A percentile compares a stretch with the other conserved stretches of the same genome.
phyloP scores from a whole-genome alignment of 2,113 vertebrate species.

The Hepsetus odoe region DNA sequence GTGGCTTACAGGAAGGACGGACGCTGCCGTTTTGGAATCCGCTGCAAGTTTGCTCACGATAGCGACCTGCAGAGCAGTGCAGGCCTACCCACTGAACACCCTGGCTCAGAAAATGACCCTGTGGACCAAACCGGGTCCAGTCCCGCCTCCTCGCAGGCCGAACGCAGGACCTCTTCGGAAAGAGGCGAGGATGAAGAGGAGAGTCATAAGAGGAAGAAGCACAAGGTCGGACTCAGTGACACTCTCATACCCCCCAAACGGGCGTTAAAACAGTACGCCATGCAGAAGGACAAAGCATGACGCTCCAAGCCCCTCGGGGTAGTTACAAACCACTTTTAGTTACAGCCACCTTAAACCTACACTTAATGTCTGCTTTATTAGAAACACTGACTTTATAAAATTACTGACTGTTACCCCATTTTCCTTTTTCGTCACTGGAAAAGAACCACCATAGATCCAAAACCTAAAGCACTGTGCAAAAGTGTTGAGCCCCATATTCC shows the following conservation, averaged over 20 bases:
- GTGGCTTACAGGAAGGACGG: slow-evolving; percentile 77
- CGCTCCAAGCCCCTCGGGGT: neutral
- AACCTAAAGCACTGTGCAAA: too few species aligned
- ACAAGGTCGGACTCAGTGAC: slow-evolving; percentile 75
- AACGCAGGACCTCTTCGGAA: neutral
- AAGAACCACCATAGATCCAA: too few species aligned
- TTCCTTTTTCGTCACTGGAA: too few species aligned
- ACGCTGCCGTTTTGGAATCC: slow-evolving; percentile 79
- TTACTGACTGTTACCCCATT: too few species aligned
- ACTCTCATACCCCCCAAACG: slow-evolving; percentile 78
- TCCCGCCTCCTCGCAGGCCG: neutral
- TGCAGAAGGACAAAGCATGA: slow-evolving; percentile 55
- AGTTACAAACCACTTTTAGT: too few species aligned
- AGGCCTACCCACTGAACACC: neutral
- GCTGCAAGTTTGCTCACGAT: slow-evolving; percentile 81
- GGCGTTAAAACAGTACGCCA: slow-evolving; percentile 72
- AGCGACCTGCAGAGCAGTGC: slow-evolving; percentile 74
- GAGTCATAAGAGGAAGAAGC: slow-evolving; percentile 67
- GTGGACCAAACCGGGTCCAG: neutral
- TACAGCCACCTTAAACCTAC: too few species aligned
- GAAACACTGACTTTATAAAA: too few species aligned
- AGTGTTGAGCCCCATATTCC: too few species aligned
- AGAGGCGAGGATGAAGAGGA: slow-evolving; percentile 32
- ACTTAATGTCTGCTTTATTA: too few species aligned
- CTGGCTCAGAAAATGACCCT: neutral